These are phyloP conservation scores for Tribolium madens DNA, from an alignment of 1,140 invertebrate species.

Conservation along the genomic window DNA sequence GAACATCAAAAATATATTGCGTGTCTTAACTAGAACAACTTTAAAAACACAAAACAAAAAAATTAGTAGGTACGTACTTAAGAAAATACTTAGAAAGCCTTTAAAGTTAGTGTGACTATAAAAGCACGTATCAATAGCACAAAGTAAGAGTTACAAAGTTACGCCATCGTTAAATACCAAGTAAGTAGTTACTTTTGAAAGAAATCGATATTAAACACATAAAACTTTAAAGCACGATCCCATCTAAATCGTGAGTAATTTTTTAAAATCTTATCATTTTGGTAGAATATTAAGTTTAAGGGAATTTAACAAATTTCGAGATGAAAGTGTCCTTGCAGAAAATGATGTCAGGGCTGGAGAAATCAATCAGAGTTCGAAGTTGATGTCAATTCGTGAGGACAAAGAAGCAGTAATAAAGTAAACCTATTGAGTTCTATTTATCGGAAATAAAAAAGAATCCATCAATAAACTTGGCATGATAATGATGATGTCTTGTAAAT, in stretches of 20 bases:
- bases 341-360: not conserved
- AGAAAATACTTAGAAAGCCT: too few relatives aligned
- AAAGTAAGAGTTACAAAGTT: not conserved
- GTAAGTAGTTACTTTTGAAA: not conserved
- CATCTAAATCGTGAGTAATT: not conserved
- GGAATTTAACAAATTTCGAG: too few relatives aligned
- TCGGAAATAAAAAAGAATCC: not conserved
- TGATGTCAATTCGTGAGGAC: slow-evolving; percentile 16
- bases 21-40: too few relatives aligned
- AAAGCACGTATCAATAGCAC: not conserved
- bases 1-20: not conserved
- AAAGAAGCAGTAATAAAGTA: slow-evolving; percentile 1
- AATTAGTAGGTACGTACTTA: too few relatives aligned
- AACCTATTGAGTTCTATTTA: not conserved
- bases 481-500: slow-evolving; percentile 27
- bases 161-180: not conserved
- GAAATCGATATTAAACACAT: not conserved
- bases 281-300: not conserved
- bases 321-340: not conserved
- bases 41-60: too few relatives aligned
- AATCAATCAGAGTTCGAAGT: slow-evolving; percentile 14
- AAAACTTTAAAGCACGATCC: not conserved
- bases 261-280: not conserved
- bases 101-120: not conserved
- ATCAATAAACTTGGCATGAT: not conserved